Conservation (phyloP, 2,888 invertebrate genomes). For the Hedychridium roseum region DNA sequence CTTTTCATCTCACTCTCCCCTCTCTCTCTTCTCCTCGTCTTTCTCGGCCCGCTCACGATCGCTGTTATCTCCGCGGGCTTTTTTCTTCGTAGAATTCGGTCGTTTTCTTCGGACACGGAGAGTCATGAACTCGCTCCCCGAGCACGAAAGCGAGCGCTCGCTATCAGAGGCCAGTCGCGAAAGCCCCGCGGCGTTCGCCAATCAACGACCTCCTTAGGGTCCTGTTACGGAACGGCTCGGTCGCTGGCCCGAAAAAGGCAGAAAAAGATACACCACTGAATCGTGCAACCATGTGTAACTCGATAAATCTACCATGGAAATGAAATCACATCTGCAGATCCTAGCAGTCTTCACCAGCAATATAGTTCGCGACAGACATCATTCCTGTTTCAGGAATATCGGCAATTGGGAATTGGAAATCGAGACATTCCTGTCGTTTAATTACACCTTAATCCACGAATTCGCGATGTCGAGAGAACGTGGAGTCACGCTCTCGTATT, state of each 20-base stretch:
- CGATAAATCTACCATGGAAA: background rate
- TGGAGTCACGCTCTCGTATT: constrained; percentile 20
- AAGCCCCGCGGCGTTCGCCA: constrained; percentile 26
- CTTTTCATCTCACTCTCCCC: background rate
- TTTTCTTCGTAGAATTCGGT: constrained; percentile 24
- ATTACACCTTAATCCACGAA: constrained; percentile 27
- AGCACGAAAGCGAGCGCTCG: constrained; percentile 33
- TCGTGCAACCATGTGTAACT: background rate
- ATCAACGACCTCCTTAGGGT: constrained; percentile 32
- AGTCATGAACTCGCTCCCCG: constrained; percentile 12
- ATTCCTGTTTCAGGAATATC: too few species aligned
- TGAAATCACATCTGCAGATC: background rate
- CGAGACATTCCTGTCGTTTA: constrained; percentile 9
- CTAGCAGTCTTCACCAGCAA: too few species aligned
- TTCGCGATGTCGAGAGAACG: constrained; percentile 2
- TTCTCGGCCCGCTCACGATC: constrained; percentile 31
- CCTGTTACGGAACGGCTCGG: constrained; percentile 7
- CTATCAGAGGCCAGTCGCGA: constrained; percentile 36
- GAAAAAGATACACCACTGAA: background rate
- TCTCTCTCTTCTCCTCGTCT: constrained; percentile 22
- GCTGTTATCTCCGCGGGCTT: constrained; percentile 37
- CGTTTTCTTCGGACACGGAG: constrained; percentile 9
- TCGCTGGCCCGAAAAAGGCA: background rate
- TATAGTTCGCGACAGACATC: too few species aligned
- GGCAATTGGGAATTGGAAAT: background rate